A percentile compares a stretch with the other conserved stretches of the same genome.
Evolutionary conservation across 1,140 invertebrate species (phyloP).

Genomic region (Hypsibius dujardini): DNA sequence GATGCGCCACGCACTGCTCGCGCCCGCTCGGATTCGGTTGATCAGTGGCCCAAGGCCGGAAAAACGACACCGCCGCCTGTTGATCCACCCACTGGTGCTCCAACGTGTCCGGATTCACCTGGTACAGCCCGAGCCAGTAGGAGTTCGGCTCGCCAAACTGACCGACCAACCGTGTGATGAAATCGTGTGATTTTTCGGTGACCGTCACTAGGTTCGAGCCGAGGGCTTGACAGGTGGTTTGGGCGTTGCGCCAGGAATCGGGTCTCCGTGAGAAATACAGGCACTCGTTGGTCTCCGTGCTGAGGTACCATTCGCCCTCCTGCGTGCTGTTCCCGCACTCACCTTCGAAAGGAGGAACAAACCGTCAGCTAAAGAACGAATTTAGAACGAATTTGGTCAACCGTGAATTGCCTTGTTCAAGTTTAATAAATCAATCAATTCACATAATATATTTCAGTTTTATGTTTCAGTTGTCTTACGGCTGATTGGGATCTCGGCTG

Average conservation of each 20-base stretch:
- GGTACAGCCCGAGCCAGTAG: background rate
- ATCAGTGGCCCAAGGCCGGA: background rate
- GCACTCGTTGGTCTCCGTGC: background rate
- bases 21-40: background rate
- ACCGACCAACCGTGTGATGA: background rate
- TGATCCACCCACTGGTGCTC: background rate
- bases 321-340: background rate
- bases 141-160: background rate
- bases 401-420: background rate
- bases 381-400: background rate
- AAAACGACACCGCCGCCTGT: background rate
- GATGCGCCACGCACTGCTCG: background rate
- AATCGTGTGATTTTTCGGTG: background rate
- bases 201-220: background rate
- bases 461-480: background rate
- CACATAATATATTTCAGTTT: background rate
- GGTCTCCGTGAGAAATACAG: background rate
- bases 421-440: background rate
- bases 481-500: background rate
- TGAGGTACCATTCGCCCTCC: background rate
- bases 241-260: background rate
- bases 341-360: too few species aligned
- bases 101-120: background rate
- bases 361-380: background rate
- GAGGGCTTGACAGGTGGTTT: background rate